Conservation (phyloP, 2,113 vertebrate species). For the Elachura formosa region DNA sequence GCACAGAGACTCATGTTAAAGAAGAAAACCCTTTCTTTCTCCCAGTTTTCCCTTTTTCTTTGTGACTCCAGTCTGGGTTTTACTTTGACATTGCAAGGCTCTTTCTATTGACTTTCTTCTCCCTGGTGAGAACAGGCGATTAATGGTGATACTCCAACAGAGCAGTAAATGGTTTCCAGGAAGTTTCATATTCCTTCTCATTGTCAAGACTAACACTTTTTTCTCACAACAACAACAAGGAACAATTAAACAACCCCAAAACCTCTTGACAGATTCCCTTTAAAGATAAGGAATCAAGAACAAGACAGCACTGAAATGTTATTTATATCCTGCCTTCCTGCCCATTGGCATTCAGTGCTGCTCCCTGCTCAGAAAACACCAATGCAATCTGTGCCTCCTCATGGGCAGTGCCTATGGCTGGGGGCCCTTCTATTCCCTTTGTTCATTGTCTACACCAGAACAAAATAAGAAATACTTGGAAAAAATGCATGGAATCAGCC, state of each 20-base stretch:
- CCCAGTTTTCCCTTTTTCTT: neutral
- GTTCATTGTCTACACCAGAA: neutral
- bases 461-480: neutral
- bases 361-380: neutral
- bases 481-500: neutral
- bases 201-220: neutral
- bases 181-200: neutral
- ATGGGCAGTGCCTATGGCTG: neutral
- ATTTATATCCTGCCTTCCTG: neutral
- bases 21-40: neutral
- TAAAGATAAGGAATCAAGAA: constrained; percentile 4
- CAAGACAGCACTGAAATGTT: neutral
- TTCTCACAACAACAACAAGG: neutral
- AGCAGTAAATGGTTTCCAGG: neutral
- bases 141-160: neutral
- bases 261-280: neutral
- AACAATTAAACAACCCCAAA: neutral
- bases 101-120: neutral
- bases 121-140: neutral
- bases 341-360: constrained; percentile 5
- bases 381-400: neutral
- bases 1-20: neutral
- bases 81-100: neutral
- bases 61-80: neutral
- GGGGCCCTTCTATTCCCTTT: neutral